Evolutionary conservation across 2,888 invertebrate genomes (phyloP).

Genomic region (Drosophila koepferae): DNA sequence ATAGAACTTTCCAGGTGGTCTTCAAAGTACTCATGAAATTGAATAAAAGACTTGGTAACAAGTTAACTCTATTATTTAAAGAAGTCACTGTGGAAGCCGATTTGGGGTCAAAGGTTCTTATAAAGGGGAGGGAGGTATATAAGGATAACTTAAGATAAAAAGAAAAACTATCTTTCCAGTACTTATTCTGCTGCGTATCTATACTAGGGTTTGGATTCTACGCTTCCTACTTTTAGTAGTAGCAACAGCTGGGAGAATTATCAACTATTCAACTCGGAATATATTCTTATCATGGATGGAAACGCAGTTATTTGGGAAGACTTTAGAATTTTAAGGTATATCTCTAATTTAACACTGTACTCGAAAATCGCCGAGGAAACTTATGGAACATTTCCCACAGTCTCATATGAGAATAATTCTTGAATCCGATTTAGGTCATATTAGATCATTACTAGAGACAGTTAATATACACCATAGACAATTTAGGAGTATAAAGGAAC

Average conservation of each 20-base stretch:
- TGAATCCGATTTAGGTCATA: background rate
- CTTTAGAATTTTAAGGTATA: background rate
- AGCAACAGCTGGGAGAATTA: background rate
- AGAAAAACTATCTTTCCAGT: background rate
- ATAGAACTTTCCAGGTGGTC: background rate
- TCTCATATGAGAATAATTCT: background rate
- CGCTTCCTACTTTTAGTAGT: background rate
- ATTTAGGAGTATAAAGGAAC: background rate
- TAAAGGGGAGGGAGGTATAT: background rate
- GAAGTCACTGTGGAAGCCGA: background rate
- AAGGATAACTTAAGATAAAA: background rate
- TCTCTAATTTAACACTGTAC: background rate
- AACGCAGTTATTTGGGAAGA: background rate
- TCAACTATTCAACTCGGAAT: background rate
- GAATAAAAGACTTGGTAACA: background rate
- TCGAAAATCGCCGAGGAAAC: constrained; percentile 1
- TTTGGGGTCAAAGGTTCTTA: background rate
- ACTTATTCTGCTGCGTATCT: background rate
- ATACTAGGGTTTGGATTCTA: background rate
- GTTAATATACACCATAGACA: background rate
- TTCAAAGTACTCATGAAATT: background rate
- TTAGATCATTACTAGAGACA: background rate
- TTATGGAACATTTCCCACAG: background rate
- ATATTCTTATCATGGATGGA: background rate
- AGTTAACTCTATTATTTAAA: background rate